Evolutionary conservation across 2,888 invertebrate genomes (phyloP).

Genomic region (Megamerina dolium): DNA sequence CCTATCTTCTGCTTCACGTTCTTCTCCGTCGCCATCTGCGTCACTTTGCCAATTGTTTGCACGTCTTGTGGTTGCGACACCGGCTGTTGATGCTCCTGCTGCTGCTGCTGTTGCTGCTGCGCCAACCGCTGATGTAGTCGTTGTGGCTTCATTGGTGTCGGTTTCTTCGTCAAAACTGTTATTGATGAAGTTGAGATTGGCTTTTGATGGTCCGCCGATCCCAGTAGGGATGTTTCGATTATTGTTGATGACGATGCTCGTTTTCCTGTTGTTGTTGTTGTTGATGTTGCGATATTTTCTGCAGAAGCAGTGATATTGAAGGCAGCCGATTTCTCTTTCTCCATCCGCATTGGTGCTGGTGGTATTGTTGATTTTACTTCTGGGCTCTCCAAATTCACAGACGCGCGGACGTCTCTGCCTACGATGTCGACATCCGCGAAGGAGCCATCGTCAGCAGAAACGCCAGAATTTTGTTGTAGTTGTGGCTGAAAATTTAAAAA

Average conservation of each 20-base stretch:
- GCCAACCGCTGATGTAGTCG: constrained; percentile 17
- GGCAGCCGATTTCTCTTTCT: constrained; percentile 13
- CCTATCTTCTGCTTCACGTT: too few relatives aligned
- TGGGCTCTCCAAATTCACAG: constrained; percentile 1
- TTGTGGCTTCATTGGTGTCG: constrained; percentile 18
- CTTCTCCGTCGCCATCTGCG: constrained; percentile 18
- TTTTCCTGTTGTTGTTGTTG: constrained; percentile 31
- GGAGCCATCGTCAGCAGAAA: constrained; percentile 52
- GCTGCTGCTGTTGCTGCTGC: constrained; percentile 16
- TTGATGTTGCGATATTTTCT: constrained; percentile 21
- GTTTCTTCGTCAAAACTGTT: constrained; percentile 44
- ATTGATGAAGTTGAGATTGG: constrained; percentile 42
- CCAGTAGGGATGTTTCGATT: constrained; percentile 47
- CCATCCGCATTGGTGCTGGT: constrained; percentile 26
- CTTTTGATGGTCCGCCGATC: constrained; percentile 34
- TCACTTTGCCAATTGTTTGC: constrained; percentile 23
- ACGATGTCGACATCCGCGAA: constrained; percentile 49
- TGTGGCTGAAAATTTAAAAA: constrained; percentile 26
- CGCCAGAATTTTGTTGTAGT: constrained; percentile 44
- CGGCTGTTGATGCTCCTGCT: constrained; percentile 8
- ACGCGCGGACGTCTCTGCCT: constrained; percentile 36
- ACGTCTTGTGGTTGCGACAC: constrained; percentile 10
- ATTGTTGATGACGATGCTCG: constrained; percentile 40
- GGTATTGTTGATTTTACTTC: constrained; percentile 21
- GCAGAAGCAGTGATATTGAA: constrained; percentile 21